These are phyloP conservation scores for Chrysodeixis includens DNA, from an alignment of 2,888 invertebrate genomes.

Conservation along the genomic window DNA sequence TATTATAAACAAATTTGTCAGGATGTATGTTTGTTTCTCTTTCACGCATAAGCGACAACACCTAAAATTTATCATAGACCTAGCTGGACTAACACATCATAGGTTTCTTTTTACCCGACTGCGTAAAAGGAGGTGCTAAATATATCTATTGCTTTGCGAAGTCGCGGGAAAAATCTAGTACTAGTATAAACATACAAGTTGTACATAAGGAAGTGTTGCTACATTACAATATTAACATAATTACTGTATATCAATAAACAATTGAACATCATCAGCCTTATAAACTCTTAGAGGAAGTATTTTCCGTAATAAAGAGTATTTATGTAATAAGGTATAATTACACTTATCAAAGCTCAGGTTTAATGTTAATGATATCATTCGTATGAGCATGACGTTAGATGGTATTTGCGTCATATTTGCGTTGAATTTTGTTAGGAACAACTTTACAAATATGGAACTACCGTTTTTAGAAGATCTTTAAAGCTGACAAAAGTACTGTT, in stretches of 20 bases:
- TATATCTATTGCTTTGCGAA: too few relatives aligned
- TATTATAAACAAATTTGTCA: too few relatives aligned
- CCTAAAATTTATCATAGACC: too few relatives aligned
- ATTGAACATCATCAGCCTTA: not conserved
- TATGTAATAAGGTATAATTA: not conserved
- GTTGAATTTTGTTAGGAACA: conserved; percentile 33
- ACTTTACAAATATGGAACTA: conserved; percentile 34
- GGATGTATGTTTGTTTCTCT: too few relatives aligned
- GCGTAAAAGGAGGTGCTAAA: too few relatives aligned
- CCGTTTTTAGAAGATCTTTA: conserved; percentile 16
- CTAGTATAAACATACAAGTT: too few relatives aligned
- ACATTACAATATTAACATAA: too few relatives aligned
- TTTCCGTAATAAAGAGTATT: not conserved
- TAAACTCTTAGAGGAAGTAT: not conserved
- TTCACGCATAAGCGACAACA: too few relatives aligned
- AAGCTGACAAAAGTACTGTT: not conserved
- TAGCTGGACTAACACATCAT: too few relatives aligned
- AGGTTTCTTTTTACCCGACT: too few relatives aligned
- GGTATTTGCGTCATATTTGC: conserved; percentile 13
- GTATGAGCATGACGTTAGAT: conserved; percentile 20
- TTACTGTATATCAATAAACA: not conserved
- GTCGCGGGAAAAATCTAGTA: too few relatives aligned
- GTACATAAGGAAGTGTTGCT: too few relatives aligned
- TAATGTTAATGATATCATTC: conserved; percentile 24
- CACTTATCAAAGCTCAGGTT: not conserved